These are phyloP conservation scores for Syrphus vitripennis DNA, from an alignment of 2,888 invertebrate genomes.

Conservation along the genomic window DNA sequence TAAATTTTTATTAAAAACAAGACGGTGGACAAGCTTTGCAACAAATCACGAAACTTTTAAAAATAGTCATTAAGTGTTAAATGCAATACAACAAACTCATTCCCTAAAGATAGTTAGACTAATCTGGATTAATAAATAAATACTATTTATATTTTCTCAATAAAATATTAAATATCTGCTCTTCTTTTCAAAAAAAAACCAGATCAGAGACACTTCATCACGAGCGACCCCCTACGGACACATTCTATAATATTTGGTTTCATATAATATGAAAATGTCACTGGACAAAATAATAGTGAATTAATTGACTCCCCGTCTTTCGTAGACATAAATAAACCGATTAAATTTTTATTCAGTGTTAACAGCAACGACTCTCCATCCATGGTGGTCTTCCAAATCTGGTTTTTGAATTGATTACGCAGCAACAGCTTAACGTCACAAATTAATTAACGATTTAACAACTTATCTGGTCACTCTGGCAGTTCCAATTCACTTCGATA, in stretches of 20 bases:
- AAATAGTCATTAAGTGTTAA: too few species aligned
- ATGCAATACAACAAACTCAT: too few species aligned
- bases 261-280: conserved; percentile 6
- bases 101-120: too few species aligned
- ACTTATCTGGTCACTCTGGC: conserved; percentile 70
- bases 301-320: conserved; percentile 70
- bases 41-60: too few species aligned
- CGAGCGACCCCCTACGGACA: conserved; percentile 6
- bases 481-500: conserved; percentile 70
- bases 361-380: conserved; percentile 43
- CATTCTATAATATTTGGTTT: background rate
- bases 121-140: background rate
- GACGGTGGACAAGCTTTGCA: too few species aligned
- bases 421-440: conserved; percentile 71
- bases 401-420: conserved; percentile 70
- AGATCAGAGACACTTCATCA: background rate
- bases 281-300: conserved; percentile 61
- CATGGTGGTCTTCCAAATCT: conserved; percentile 64
- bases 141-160: background rate
- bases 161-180: background rate
- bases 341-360: conserved; percentile 70
- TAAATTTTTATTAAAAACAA: too few species aligned
- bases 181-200: background rate
- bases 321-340: conserved; percentile 68
- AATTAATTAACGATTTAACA: conserved; percentile 71